Percentiles rank a stretch among this genome's conserved stretches.
phyloP scores from a whole-genome alignment of 2,797 vertebrate species.

The Eutrigla gurnardus region DNA sequence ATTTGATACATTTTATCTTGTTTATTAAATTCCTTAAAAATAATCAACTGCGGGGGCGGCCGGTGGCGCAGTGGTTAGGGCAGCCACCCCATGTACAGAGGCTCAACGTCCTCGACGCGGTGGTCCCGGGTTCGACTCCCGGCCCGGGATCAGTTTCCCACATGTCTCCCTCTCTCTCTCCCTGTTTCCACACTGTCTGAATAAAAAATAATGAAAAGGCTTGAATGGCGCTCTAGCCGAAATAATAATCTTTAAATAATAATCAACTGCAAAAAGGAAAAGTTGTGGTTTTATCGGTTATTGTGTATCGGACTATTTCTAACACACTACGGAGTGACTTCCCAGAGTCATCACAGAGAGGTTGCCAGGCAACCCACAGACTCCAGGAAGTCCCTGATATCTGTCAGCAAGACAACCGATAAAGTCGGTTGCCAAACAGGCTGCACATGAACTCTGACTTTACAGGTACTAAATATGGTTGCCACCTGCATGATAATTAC shows the following conservation, averaged over 20 bases:
- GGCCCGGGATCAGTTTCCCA: too few relatives aligned
- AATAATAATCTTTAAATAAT: too few relatives aligned
- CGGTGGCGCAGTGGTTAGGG: too few relatives aligned
- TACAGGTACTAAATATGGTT: background rate
- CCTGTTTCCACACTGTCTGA: too few relatives aligned
- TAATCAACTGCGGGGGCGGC: background rate
- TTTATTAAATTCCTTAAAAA: background rate
- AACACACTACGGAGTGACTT: background rate
- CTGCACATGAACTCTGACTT: background rate
- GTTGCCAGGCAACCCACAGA: background rate
- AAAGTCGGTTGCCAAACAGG: too few relatives aligned
- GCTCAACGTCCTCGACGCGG: too few relatives aligned
- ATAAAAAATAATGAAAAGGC: too few relatives aligned
- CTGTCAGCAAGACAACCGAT: background rate
- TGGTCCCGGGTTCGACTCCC: too few relatives aligned
- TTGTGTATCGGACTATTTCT: background rate
- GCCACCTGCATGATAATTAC: conserved; percentile 23
- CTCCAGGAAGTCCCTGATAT: background rate
- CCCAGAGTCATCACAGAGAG: background rate
- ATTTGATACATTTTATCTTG: background rate
- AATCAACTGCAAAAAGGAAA: background rate
- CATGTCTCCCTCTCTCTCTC: too few relatives aligned
- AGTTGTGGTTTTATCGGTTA: background rate
- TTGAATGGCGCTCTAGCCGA: too few relatives aligned
- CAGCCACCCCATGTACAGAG: too few relatives aligned